These are phyloP conservation scores for Lontra canadensis DNA, from an alignment of 2,113 vertebrate genomes.

Conservation along the genomic window DNA sequence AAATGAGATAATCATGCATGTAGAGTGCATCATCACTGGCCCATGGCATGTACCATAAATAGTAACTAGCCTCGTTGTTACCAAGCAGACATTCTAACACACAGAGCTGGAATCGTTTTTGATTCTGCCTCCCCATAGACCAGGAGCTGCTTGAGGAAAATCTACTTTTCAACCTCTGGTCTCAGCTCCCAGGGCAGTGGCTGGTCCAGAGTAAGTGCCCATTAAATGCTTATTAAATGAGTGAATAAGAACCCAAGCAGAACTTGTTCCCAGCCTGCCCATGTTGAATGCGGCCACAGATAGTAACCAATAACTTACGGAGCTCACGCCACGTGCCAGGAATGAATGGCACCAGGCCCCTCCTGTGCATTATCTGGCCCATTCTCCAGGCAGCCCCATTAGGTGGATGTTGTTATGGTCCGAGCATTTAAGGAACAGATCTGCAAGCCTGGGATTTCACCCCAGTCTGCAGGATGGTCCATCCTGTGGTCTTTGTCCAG, in stretches of 20 bases:
- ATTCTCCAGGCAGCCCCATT: neutral
- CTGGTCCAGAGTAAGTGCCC: slow-evolving; percentile 48
- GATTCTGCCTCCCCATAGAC: neutral
- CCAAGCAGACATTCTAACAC: neutral
- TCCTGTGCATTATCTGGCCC: neutral
- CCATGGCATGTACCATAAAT: neutral
- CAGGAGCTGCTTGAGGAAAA: slow-evolving; percentile 42
- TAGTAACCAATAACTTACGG: neutral
- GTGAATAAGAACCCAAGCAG: neutral
- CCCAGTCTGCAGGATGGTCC: fast-evolving
- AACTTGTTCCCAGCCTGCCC: neutral
- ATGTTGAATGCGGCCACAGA: neutral
- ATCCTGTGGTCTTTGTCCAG: fast-evolving
- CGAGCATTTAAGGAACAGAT: neutral
- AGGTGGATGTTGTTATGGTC: neutral
- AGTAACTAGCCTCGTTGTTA: neutral
- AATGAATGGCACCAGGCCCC: neutral
- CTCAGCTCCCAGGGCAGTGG: neutral
- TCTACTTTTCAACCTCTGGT: slow-evolving; percentile 16
- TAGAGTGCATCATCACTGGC: neutral
- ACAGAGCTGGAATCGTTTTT: neutral
- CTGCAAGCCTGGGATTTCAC: neutral
- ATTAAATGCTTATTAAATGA: slow-evolving; percentile 56
- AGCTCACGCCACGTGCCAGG: neutral
- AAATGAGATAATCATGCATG: neutral